phyloP scores from a whole-genome alignment of 2,888 invertebrate genomes.

The Lamellibrachia columna region DNA sequence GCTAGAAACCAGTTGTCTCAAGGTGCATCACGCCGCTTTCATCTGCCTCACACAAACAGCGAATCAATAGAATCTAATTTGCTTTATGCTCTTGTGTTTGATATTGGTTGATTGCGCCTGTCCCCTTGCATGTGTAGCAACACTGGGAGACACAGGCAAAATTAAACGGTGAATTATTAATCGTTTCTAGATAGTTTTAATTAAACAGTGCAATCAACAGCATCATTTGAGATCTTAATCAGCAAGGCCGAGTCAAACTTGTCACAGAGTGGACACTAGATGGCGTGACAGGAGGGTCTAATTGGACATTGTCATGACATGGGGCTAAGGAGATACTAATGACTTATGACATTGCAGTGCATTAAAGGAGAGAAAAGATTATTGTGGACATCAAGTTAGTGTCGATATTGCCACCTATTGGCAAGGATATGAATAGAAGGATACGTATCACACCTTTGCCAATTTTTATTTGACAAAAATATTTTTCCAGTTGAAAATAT shows the following conservation, averaged over 20 bases:
- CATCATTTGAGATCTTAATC: not conserved
- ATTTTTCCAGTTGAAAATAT: not conserved
- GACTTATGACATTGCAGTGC: not conserved
- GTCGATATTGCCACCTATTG: not conserved
- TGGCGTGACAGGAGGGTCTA: slow-evolving; percentile 6
- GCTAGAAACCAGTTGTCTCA: not conserved
- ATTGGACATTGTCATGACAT: not conserved
- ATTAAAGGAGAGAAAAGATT: not conserved
- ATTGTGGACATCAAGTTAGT: not conserved
- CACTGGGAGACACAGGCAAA: not conserved
- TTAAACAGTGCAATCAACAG: not conserved
- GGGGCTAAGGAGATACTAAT: not conserved
- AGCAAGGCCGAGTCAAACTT: not conserved
- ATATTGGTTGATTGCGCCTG: not conserved
- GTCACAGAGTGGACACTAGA: not conserved
- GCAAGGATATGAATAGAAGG: not conserved
- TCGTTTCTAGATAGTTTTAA: not conserved
- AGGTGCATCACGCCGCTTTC: not conserved
- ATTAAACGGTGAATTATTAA: slow-evolving; percentile 9
- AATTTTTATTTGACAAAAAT: not conserved
- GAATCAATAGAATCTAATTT: slow-evolving; percentile 7
- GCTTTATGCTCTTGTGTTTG: not conserved
- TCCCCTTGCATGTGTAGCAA: not conserved
- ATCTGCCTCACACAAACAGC: not conserved
- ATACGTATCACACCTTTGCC: not conserved